Evolutionary conservation across 1,140 invertebrate genomes (phyloP), one percentile per base, ranked within the genome.

Genomic region (Nephila pilipes): DNA sequence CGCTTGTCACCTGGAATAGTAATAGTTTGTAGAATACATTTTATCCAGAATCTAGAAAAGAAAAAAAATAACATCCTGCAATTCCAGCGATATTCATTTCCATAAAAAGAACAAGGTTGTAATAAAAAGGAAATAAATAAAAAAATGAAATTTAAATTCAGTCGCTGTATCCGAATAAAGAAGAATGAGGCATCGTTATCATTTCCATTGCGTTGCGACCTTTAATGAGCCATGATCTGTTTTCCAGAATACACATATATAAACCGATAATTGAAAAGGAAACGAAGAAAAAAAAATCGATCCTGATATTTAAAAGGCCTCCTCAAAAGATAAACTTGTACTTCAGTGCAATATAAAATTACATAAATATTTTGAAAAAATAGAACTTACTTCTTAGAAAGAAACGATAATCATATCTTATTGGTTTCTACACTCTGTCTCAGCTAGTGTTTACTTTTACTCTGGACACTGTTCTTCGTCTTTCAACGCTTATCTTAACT

Each of bases 291-390:
- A 14, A 18, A 63, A 25, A 65, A 3, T 65, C 8, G 63, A 65
- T n/a, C n/a, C 63, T 25, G 63, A 65, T 10, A 6, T 46, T 46
- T 46, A 46, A 46, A 46, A 46, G 22, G 22, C 20, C 58, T 20
- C 20, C 69, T 75, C 29, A 29, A 36, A 12, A 75, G 69, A 75
- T 75, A 75, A 75, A 18, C 69, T 36, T 18, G 29, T 29, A 18
- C 29, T 36, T 75, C 29, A 75, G 32, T n/a, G 8, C 10, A 29
- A 75, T 75, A 75, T 32, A 36, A 29, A 75, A 75, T 75, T 75
- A 75, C 69, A 75, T 29, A 75, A 75, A 75, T 75, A 75, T 75
- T 75, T 75, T 75, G 2, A 32, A 18, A 75, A 46, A 75, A 75
- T 16, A 18, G 25, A 32, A 32, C 6, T 36, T 14, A 5, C 69